Percentiles rank a stretch among this genome's conserved stretches.
phyloP scores from a whole-genome alignment of 92 coral and sea anemone genomes.

The Phenganax subtilis region DNA sequence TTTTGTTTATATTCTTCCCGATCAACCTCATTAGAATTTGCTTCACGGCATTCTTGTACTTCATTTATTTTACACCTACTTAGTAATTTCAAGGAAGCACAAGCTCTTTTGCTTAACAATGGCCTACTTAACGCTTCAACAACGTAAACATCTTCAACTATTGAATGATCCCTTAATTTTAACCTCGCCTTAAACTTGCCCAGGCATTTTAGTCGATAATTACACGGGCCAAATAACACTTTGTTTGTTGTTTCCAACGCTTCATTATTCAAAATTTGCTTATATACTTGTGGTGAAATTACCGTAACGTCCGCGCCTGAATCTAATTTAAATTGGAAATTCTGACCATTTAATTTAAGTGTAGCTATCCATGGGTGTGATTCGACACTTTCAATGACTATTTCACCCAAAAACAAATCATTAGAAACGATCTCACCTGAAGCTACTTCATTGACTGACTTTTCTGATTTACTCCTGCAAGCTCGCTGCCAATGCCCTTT shows the following conservation, averaged over 20 bases:
- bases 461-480: too few relatives aligned
- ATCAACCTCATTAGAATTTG: constrained; percentile 1
- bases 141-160: constrained; percentile 18
- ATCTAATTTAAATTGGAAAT: too few relatives aligned
- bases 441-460: too few relatives aligned
- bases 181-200: constrained; percentile 36
- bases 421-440: too few relatives aligned
- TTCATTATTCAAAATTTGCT: too few relatives aligned
- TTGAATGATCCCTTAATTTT: constrained; percentile 13
- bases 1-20: background rate
- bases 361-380: too few relatives aligned
- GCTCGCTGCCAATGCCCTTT: too few relatives aligned
- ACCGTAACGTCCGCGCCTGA: too few relatives aligned
- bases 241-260: constrained; percentile 22
- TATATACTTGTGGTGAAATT: too few relatives aligned
- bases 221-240: constrained; percentile 45
- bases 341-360: too few relatives aligned
- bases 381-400: too few relatives aligned
- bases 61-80: background rate
- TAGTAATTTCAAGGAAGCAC: constrained; percentile 45
- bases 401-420: too few relatives aligned
- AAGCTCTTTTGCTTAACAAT: constrained; percentile 41
- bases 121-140: constrained; percentile 44
- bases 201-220: constrained; percentile 37
- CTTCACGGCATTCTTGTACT: background rate